A percentile compares a stretch with the other conserved stretches of the same genome.
These are phyloP conservation scores for Drosophila multiciliata DNA, from an alignment of 2,888 invertebrate species.

Conservation along the genomic window DNA sequence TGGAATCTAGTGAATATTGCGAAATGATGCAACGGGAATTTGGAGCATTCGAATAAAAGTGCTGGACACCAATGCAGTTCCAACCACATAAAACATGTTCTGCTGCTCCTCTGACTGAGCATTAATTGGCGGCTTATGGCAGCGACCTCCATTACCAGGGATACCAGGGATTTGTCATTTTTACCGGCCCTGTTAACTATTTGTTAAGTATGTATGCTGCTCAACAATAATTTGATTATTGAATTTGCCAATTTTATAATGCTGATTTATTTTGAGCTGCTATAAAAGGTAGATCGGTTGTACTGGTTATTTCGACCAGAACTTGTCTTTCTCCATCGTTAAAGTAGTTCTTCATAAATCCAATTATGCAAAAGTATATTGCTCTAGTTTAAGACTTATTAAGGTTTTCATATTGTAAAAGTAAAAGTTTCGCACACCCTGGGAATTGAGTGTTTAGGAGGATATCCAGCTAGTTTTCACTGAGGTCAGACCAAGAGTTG, in stretches of 20 bases:
- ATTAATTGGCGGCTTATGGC: background rate
- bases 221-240: background rate
- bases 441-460: no score
- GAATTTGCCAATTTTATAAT: no score
- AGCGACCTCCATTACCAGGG: background rate
- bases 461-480: no score
- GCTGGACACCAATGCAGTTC: background rate
- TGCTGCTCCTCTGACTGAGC: background rate
- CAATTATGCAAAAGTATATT: background rate
- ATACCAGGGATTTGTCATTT: background rate
- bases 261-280: no score
- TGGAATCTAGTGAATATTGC: no score
- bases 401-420: no score
- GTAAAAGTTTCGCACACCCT: no score
- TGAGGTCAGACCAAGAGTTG: no score
- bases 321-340: background rate
- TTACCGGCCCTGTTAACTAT: background rate
- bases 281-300: background rate
- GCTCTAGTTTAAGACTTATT: background rate
- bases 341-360: background rate
- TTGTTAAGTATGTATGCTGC: background rate
- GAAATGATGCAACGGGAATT: background rate
- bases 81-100: background rate
- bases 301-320: no score
- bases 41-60: background rate